Conservation (phyloP, 2,113 vertebrate species). For the Muntiacus reevesi region DNA sequence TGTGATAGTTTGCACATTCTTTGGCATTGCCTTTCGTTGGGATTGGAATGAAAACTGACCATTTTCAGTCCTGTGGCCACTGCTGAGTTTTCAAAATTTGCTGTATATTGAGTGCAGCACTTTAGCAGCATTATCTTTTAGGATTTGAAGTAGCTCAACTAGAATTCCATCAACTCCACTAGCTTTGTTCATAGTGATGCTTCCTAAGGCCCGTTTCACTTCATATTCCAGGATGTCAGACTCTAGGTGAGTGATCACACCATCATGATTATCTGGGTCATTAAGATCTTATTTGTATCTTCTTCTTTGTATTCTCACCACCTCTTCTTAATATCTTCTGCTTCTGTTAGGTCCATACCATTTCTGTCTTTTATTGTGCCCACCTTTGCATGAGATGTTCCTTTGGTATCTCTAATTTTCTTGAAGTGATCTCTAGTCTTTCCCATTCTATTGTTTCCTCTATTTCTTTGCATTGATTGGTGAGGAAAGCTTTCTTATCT, state of each 20-base stretch:
- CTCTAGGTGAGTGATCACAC: not conserved
- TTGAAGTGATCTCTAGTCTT: not conserved
- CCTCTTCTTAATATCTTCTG: not conserved
- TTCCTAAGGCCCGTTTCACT: not conserved
- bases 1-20: not conserved
- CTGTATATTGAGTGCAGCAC: not conserved
- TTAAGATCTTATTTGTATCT: not conserved
- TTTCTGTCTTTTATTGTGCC: not conserved
- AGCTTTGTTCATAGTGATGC: not conserved
- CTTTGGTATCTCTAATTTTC: not conserved
- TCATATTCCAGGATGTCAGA: not conserved
- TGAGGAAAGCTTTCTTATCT: not conserved
- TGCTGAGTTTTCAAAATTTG: rapidly evolving
- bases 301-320: not conserved
- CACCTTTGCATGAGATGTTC: not conserved
- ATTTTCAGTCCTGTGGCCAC: not conserved
- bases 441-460: not conserved
- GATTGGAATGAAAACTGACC: not conserved
- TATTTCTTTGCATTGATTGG: not conserved
- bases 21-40: not conserved
- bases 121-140: not conserved
- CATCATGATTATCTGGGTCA: not conserved
- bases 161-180: not conserved
- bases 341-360: not conserved
- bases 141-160: not conserved